Conservation (phyloP, 2,888 invertebrate species). For the Lasius platythorax region DNA sequence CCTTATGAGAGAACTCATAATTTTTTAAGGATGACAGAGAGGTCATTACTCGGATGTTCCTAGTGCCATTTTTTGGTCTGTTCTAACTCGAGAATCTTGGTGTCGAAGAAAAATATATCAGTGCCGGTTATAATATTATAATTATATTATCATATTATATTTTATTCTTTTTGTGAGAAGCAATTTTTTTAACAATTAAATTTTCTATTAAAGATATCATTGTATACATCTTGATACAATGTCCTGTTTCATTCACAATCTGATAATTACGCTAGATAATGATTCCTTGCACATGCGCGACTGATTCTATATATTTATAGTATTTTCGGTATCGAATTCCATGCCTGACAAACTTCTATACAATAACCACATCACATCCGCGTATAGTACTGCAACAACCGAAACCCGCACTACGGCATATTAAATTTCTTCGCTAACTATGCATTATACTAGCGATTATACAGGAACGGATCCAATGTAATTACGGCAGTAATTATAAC, state of each 20-base stretch:
- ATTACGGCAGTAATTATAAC: slow-evolving; percentile 40
- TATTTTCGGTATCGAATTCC: slow-evolving; percentile 25
- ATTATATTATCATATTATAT: neutral
- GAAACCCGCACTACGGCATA: slow-evolving; percentile 20
- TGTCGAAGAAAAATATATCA: neutral
- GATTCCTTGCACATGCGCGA: neutral
- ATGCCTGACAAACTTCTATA: slow-evolving; percentile 1
- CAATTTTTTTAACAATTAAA: neutral
- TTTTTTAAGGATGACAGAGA: neutral
- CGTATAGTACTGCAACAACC: slow-evolving; percentile 19
- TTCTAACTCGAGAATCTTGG: neutral
- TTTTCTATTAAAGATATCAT: neutral
- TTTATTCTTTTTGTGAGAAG: neutral
- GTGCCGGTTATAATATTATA: too few relatives aligned
- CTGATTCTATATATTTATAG: neutral
- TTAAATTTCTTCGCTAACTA: slow-evolving; percentile 54
- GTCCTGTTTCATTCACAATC: neutral
- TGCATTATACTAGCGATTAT: slow-evolving; percentile 31
- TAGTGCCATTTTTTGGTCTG: neutral
- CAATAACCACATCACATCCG: slow-evolving; percentile 26
- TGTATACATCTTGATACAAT: neutral
- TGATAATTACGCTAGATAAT: slow-evolving; percentile 14
- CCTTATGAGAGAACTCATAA: neutral
- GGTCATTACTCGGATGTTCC: neutral
- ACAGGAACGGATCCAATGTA: slow-evolving; percentile 12